Base-by-base conservation (phyloP, 2,797 vertebrate species). In the Coregonus sp. region DNA sequence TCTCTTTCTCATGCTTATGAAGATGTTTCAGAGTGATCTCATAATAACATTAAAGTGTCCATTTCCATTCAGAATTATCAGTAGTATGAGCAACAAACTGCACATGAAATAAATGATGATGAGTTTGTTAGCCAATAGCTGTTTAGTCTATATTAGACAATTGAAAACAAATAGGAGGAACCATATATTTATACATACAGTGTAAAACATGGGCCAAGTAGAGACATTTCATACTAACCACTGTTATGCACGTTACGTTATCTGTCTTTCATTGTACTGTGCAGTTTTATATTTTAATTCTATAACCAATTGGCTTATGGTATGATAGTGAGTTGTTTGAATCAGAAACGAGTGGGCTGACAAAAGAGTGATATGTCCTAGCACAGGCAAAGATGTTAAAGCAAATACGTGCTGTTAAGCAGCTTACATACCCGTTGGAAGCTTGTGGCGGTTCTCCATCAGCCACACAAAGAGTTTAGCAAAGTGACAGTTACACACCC, bases 391-490 rank as follows among this genome's bases (percentile, higher is more conserved):
- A 79, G 70, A 77, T 69, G 35, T 31, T n/a, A 56, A 56, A 72
- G 51, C 51, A 56, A 54, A 72, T 16, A 63, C 33, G 25, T 65
- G 20, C 20, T 52, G 33, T 35, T 80, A 84, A 85, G 78, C 77
- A 72, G 37, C 81, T 87, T 81, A 47, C 40, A 47, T 47, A 97
- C 97, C 97, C 86, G 92, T 95, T 86, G 95, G 94, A 72, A 98
- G 95, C 92, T 97, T 97, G 86, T 95, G 92, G 1, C 82, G 90
- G 76, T 98, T 97, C 86, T 96, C 94, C 84, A 94, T 93, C 70
- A 98, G 93, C 97, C 97, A 98, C 74, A 91, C 89, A 92, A 97
- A 98, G 33, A 98, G 94, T 75, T 95, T 95, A 85, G 96, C 95
- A 88, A 98, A 97, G 85, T 95, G 93, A 80, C 97, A 98, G 89